These are phyloP conservation scores for Amphibalanus amphitrite DNA, from an alignment of 1,140 invertebrate genomes.

Conservation along the genomic window DNA sequence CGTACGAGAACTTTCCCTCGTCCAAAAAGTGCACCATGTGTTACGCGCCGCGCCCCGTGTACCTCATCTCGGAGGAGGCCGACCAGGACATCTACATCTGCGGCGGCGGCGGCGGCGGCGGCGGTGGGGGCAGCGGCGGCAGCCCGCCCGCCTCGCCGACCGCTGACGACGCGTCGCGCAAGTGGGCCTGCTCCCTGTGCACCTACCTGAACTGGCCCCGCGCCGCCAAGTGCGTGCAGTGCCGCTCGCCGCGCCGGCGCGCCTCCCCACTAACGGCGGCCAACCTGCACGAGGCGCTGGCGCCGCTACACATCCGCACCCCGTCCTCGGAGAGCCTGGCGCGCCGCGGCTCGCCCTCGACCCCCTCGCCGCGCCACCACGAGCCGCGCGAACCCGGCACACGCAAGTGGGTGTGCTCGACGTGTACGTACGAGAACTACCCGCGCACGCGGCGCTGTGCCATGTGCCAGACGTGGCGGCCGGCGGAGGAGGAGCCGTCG, in stretches of 20 bases:
- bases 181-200: conserved; percentile 68
- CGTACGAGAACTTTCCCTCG: conserved; percentile 82
- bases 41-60: conserved; percentile 12
- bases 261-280: conserved; percentile 12
- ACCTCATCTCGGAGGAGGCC: conserved; percentile 9
- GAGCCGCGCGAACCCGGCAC: conserved; percentile 10
- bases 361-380: conserved; percentile 10
- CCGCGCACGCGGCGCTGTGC: conserved; percentile 27
- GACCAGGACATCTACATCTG: neutral
- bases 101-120: conserved; percentile 14
- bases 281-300: conserved; percentile 13
- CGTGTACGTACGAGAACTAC: conserved; percentile 38
- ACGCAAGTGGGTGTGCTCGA: conserved; percentile 32
- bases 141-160: conserved; percentile 8
- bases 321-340: conserved; percentile 9
- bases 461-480: conserved; percentile 22
- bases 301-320: conserved; percentile 3
- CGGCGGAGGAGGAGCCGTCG: neutral
- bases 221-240: conserved; percentile 75
- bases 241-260: conserved; percentile 32
- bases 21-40: conserved; percentile 83
- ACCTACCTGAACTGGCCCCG: conserved; percentile 94
- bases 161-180: conserved; percentile 26
- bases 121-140: conserved; percentile 11
- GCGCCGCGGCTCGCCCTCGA: conserved; percentile 7